Evolutionary conservation across 2,113 vertebrate genomes (phyloP).

Genomic region (Rhinichthys klamathensis): DNA sequence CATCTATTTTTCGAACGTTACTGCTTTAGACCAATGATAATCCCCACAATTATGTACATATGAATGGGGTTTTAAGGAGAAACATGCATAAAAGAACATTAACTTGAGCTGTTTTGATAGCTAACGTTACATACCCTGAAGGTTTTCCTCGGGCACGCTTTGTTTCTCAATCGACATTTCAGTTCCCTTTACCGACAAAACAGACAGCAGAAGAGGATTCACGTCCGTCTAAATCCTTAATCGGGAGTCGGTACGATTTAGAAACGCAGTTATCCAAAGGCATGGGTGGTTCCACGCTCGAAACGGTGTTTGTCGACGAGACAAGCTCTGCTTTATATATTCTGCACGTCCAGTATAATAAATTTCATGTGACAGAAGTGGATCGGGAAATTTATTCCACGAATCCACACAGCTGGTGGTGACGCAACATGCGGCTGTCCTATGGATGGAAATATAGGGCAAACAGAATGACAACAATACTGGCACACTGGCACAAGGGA

Average conservation of each 20-base stretch:
- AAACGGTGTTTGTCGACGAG: neutral
- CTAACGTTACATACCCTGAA: constrained; percentile 71
- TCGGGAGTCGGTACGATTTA: neutral
- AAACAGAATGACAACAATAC: constrained; percentile 5
- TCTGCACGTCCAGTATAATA: neutral
- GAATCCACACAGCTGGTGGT: constrained; percentile 31
- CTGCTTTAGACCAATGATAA: neutral
- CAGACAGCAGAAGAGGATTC: neutral
- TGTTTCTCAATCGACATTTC: constrained; percentile 65
- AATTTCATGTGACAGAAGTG: constrained; percentile 27
- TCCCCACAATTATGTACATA: neutral
- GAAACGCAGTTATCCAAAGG: neutral
- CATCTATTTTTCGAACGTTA: neutral
- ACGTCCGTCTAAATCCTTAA: constrained; percentile 2
- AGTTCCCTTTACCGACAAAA: neutral
- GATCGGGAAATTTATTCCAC: constrained; percentile 6
- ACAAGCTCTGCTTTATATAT: neutral
- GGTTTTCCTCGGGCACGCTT: constrained; percentile 70
- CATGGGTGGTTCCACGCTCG: neutral
- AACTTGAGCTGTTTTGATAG: neutral
- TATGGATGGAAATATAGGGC: constrained; percentile 36
- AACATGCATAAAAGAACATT: neutral
- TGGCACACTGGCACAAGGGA: neutral
- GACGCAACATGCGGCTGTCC: constrained; percentile 42
- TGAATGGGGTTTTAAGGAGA: neutral